Evolutionary conservation across 2,797 vertebrate genomes (phyloP), one percentile per base, ranked within the genome.

Genomic region (Crax fasciolata): DNA sequence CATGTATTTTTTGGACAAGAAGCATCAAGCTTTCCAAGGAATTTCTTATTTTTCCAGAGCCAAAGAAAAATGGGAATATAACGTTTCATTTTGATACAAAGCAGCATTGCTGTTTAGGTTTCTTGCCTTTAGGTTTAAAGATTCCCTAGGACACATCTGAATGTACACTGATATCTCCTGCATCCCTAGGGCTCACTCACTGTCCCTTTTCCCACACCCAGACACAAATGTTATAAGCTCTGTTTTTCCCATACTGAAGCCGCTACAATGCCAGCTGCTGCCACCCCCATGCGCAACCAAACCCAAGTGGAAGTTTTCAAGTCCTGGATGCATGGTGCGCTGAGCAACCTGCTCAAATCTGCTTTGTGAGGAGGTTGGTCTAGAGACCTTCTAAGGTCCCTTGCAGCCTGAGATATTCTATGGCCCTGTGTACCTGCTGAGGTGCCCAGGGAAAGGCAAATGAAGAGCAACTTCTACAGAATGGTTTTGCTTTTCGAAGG

Each of bases 51-150:
- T 89, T 63, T 73, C 27, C 52, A 65, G 17, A 80, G 38, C n/a
- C 54, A 59, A 77, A 25, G 5, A 7, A 85, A 90, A 89, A 49
- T 18, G 25, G 67, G 43, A 87, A 41, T 27, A 15, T 9, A 75
- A 58, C 54, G 8, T 35, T 92, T 93, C 21, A 25, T 57, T 85
- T 54, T 72, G 20, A 39, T n/a, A 54, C 23, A 59, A 87, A 93
- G 9, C 51, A 66, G 16, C 66, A 66, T 28, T 55, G 30, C 27
- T 55, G 13, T 23, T 80, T 65, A 59, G 19, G 9, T 65, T 77
- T 81, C 66, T 80, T 35, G 46, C 32, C 38, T 81, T 87, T 44
- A 63, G 19, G 13, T 82, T 71, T 82, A 20, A 48, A 35, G 52
- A 78, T 62, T 71, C 49, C n/a, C 21, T 61, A 68, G 51, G 23